These are phyloP conservation scores for Euthynnus affinis DNA, from an alignment of 2,797 vertebrate species.

Conservation along the genomic window DNA sequence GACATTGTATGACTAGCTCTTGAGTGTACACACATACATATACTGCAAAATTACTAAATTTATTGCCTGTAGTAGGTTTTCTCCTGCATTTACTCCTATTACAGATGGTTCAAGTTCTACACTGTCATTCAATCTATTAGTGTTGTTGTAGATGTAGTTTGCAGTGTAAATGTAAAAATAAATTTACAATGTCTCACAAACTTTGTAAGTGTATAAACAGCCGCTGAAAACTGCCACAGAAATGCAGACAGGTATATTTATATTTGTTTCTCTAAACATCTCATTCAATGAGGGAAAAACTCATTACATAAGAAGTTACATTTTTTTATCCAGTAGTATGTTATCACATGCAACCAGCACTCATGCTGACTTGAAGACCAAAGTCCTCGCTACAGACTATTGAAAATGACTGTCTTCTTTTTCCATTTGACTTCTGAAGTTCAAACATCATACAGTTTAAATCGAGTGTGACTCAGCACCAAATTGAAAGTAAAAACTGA, in stretches of 20 bases:
- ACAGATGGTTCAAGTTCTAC: no score
- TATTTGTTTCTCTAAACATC: neutral
- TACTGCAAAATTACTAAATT: neutral
- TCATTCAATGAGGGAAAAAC: neutral
- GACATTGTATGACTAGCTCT: neutral
- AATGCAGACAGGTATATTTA: neutral
- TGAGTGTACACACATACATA: neutral
- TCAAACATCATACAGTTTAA: constrained; percentile 58
- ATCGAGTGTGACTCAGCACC: constrained; percentile 72
- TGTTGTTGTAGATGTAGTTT: neutral
- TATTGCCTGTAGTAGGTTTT: neutral
- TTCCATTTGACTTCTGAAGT: constrained; percentile 54
- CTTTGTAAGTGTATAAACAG: neutral
- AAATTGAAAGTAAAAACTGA: constrained; percentile 68
- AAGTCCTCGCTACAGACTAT: constrained; percentile 28
- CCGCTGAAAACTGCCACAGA: neutral
- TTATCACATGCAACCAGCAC: neutral
- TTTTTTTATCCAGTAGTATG: constrained; percentile 4
- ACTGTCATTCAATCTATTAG: neutral
- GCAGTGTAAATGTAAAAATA: neutral
- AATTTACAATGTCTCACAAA: neutral
- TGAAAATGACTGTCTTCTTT: constrained; percentile 33
- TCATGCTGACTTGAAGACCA: neutral
- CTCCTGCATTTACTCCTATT: neutral
- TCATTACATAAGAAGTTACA: neutral